phyloP scores from a whole-genome alignment of 2,113 vertebrate species.

The Merops nubicus region DNA sequence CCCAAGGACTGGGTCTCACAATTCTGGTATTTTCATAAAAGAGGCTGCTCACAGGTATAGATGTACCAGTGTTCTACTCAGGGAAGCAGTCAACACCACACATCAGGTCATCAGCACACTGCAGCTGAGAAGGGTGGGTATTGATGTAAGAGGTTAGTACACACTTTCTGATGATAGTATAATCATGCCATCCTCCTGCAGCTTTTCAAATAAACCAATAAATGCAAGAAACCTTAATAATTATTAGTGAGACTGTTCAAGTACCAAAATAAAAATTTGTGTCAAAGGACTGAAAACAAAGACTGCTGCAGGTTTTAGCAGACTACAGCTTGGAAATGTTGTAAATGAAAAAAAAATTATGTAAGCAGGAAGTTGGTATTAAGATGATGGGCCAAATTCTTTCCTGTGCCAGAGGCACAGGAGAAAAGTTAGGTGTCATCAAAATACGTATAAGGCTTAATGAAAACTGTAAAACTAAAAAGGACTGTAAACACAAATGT shows the following conservation, averaged over 20 bases:
- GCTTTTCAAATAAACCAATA: background rate
- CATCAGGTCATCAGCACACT: background rate
- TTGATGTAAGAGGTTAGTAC: background rate
- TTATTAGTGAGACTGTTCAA: background rate
- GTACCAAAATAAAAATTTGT: background rate
- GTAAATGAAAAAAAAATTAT: background rate
- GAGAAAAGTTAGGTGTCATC: background rate
- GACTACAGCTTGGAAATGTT: background rate
- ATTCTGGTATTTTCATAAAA: background rate
- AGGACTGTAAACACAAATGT: background rate
- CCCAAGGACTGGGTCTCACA: background rate
- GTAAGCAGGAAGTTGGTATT: background rate
- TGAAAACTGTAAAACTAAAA: background rate
- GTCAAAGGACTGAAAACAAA: background rate
- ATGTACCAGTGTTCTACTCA: background rate
- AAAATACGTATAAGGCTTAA: background rate
- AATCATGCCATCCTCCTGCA: background rate
- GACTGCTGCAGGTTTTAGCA: background rate
- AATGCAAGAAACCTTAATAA: background rate
- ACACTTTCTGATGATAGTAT: background rate
- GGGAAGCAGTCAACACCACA: background rate
- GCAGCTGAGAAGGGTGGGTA: background rate
- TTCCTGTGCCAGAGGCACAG: background rate
- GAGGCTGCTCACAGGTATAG: background rate
- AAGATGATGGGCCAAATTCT: background rate